Evolutionary conservation across 2,113 vertebrate species (phyloP).

Genomic region (Pollachius pollachius): DNA sequence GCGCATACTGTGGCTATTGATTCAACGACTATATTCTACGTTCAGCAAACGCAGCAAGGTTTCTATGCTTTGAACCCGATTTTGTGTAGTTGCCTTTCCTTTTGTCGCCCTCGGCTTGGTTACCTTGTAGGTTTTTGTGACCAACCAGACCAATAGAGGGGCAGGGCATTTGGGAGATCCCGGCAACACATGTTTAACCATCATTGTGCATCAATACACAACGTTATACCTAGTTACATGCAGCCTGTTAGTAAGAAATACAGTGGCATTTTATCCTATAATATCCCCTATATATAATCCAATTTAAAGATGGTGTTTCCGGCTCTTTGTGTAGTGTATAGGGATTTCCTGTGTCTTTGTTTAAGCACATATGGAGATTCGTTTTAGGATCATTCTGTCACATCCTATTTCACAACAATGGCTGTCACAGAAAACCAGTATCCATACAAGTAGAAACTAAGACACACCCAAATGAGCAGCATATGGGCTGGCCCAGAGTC

Average conservation of each 20-base stretch:
- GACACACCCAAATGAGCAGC: neutral
- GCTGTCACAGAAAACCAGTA: constrained; percentile 7
- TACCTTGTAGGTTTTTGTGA: no score
- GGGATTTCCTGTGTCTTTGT: constrained; percentile 9
- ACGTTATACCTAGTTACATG: neutral
- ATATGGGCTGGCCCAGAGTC: no score
- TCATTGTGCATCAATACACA: constrained; percentile 14
- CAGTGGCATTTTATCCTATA: constrained; percentile 6
- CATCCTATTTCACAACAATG: constrained; percentile 62
- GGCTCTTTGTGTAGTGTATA: neutral
- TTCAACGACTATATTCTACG: no score
- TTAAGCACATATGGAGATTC: constrained; percentile 16
- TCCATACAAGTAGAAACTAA: neutral
- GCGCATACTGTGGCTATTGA: no score
- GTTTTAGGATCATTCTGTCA: constrained; percentile 38
- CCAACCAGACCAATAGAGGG: no score
- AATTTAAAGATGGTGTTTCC: neutral
- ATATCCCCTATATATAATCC: neutral
- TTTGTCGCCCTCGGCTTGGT: no score
- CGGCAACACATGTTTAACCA: no score
- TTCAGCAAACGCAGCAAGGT: no score
- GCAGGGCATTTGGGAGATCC: no score
- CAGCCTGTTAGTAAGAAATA: no score
- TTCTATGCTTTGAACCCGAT: no score
- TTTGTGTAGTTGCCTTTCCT: no score